Evolutionary conservation across 2,888 invertebrate genomes (phyloP).

Genomic region (Drosophila neotestacea): DNA sequence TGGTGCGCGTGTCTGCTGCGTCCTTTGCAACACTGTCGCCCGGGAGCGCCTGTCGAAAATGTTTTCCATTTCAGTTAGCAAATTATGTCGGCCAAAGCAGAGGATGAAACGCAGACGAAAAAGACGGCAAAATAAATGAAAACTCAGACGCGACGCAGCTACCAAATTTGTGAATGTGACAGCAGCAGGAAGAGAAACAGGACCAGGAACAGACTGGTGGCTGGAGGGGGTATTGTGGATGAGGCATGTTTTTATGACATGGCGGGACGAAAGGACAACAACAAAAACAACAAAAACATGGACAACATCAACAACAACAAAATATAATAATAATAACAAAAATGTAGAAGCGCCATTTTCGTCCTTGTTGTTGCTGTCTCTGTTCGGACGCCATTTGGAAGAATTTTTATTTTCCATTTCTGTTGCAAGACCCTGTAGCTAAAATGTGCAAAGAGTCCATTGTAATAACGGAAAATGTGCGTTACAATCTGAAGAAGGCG

Average conservation of each 20-base stretch:
- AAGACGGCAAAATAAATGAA: slow-evolving; percentile 70
- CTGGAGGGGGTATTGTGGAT: slow-evolving; percentile 18
- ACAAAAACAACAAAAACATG: slow-evolving; percentile 18
- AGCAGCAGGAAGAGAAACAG: background rate
- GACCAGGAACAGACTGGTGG: no score
- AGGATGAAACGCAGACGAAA: slow-evolving; percentile 20
- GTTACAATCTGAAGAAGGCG: no score
- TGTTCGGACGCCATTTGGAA: slow-evolving; percentile 55
- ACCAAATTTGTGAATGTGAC: slow-evolving; percentile 35
- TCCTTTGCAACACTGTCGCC: slow-evolving; percentile 44
- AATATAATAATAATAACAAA: slow-evolving; percentile 33
- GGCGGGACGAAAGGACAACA: slow-evolving; percentile 52
- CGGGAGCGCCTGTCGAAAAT: slow-evolving; percentile 75
- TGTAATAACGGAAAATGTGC: no score
- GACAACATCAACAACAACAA: background rate
- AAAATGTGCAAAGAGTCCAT: no score
- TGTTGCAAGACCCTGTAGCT: background rate
- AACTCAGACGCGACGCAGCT: slow-evolving; percentile 78
- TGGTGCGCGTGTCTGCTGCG: slow-evolving; percentile 78
- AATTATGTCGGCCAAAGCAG: slow-evolving; percentile 80
- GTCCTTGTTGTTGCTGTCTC: slow-evolving; percentile 29
- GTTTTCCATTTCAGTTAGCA: slow-evolving; percentile 81
- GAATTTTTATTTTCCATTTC: slow-evolving; percentile 42
- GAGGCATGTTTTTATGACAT: slow-evolving; percentile 58
- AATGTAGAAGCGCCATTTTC: slow-evolving; percentile 47